These are phyloP conservation scores for Karalla daura DNA, from an alignment of 2,797 vertebrate species.

Conservation along the genomic window DNA sequence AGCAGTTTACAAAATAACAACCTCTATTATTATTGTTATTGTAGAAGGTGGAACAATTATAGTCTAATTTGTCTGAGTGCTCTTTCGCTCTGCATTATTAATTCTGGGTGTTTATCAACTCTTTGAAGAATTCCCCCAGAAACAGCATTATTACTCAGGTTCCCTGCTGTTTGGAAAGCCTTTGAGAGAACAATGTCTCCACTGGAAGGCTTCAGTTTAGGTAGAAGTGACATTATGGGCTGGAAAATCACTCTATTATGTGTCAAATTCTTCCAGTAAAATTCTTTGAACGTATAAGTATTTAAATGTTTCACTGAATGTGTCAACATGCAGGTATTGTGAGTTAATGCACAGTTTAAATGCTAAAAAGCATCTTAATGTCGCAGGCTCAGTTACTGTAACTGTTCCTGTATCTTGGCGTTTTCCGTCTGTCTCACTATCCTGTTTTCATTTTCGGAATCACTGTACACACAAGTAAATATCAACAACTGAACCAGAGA, in stretches of 20 bases:
- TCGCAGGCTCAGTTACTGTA: not conserved
- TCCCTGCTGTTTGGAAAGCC: not conserved
- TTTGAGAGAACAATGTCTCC: not conserved
- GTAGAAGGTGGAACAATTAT: too few relatives aligned
- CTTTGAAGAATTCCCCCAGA: not conserved
- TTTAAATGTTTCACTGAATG: not conserved
- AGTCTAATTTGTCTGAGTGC: too few relatives aligned
- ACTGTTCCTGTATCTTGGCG: not conserved
- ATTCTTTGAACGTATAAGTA: too few relatives aligned
- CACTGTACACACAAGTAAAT: not conserved
- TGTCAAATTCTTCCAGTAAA: not conserved
- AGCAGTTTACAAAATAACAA: not conserved
- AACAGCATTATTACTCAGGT: not conserved
- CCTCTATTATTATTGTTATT: rapidly evolving
- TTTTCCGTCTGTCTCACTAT: not conserved
- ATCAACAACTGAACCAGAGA: too few relatives aligned
- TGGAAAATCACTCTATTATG: not conserved
- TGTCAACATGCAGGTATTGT: too few relatives aligned
- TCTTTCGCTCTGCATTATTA: not conserved
- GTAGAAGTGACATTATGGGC: not conserved
- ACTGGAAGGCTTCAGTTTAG: not conserved
- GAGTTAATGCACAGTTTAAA: too few relatives aligned
- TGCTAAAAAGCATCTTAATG: not conserved
- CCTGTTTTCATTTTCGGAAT: not conserved
- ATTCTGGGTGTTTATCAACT: not conserved